These are phyloP conservation scores for Thaumatotibia leucotreta DNA, from an alignment of 1,140 invertebrate genomes.

Conservation along the genomic window DNA sequence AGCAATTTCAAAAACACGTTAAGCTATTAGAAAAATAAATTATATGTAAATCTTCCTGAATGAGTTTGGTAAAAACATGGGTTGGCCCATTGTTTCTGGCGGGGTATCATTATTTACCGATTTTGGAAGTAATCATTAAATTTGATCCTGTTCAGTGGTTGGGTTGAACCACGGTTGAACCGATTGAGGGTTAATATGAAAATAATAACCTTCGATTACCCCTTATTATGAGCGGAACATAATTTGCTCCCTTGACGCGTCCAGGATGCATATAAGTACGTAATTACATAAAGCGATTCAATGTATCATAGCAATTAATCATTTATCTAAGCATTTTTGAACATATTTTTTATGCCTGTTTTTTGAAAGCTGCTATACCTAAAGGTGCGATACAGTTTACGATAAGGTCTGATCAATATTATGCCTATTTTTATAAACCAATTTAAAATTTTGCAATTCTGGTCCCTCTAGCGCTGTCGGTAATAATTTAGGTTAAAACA, in stretches of 20 bases:
- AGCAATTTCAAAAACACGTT: conserved; percentile 28
- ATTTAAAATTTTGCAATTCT: no score
- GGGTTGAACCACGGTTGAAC: conserved; percentile 47
- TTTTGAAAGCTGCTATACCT: neutral
- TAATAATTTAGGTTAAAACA: no score
- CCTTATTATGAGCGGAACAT: conserved; percentile 46
- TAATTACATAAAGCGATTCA: neutral
- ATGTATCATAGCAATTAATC: neutral
- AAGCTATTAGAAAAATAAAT: conserved; percentile 17
- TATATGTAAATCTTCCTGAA: conserved; percentile 19
- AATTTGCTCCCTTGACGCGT: neutral
- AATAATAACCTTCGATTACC: conserved; percentile 60
- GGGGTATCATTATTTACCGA: conserved; percentile 60
- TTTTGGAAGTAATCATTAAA: conserved; percentile 33
- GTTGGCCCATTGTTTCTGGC: conserved; percentile 21
- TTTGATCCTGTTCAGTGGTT: conserved; percentile 38
- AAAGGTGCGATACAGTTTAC: no score
- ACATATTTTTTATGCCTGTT: neutral
- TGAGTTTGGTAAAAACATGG: neutral
- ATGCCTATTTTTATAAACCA: no score
- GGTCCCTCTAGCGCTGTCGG: no score
- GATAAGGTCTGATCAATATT: no score
- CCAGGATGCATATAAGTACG: neutral
- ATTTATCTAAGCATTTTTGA: neutral
- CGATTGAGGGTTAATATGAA: conserved; percentile 64